Percentiles rank a stretch among this genome's conserved stretches.
Evolutionary conservation across 2,113 vertebrate species (phyloP).

Genomic region (Chaenocephalus aceratus): DNA sequence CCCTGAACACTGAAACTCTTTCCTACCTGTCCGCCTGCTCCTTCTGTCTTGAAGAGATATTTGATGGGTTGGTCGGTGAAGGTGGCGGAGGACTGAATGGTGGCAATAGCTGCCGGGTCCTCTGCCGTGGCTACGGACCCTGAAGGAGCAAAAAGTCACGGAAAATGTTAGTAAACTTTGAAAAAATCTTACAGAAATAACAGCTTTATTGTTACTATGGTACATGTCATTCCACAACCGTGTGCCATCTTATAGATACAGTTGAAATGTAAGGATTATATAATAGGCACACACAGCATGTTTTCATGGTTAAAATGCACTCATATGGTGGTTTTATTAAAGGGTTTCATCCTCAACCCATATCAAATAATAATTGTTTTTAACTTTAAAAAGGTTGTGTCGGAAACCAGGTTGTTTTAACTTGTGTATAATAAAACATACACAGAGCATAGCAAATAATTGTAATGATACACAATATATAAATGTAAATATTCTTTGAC

Average conservation of each 20-base stretch:
- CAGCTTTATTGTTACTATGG: background rate
- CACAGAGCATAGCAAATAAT: background rate
- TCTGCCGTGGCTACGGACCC: slow-evolving; percentile 94
- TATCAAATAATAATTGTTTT: background rate
- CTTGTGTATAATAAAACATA: background rate
- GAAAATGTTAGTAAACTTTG: background rate
- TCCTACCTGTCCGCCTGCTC: slow-evolving; percentile 91
- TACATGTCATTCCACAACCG: background rate
- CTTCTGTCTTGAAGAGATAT: slow-evolving; percentile 94
- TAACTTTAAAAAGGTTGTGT: background rate
- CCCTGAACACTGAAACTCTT: background rate
- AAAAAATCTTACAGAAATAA: background rate
- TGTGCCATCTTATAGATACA: too few relatives aligned
- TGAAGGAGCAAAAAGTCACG: slow-evolving; percentile 51
- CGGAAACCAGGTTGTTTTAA: background rate
- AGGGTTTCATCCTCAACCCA: background rate
- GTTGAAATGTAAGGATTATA: background rate
- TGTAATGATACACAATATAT: background rate
- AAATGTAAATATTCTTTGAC: background rate
- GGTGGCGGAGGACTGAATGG: slow-evolving; percentile 93
- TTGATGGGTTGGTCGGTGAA: slow-evolving; percentile 92
- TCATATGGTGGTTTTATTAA: background rate
- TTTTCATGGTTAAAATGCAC: background rate
- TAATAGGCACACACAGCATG: background rate
- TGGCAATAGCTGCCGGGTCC: slow-evolving; percentile 92